A percentile compares a stretch with the other conserved stretches of the same genome.
phyloP scores from a whole-genome alignment of 2,797 vertebrate species.

The Cyprinodon diabolis region DNA sequence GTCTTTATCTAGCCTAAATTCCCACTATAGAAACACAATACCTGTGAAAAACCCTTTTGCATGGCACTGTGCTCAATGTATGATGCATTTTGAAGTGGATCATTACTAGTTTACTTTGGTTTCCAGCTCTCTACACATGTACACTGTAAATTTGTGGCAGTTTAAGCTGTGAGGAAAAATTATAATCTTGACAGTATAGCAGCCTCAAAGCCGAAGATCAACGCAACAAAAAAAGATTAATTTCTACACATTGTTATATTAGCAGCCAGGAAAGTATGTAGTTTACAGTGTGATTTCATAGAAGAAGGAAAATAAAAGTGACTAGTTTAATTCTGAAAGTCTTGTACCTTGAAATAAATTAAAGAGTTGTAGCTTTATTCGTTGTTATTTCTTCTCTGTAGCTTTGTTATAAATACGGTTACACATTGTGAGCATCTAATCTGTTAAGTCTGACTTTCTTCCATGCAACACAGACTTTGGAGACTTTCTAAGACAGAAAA shows the following conservation, averaged over 20 bases:
- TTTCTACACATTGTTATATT: conserved; percentile 63
- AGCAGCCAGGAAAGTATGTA: conserved; percentile 75
- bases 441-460: conserved; percentile 54
- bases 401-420: conserved; percentile 66
- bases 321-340: conserved; percentile 44
- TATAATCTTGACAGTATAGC: conserved; percentile 68
- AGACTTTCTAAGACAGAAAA: conserved; percentile 33
- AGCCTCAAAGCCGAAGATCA: conserved; percentile 74
- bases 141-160: conserved; percentile 78
- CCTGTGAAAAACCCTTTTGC: not conserved
- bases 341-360: conserved; percentile 78
- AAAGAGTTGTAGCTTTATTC: conserved; percentile 58
- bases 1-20: not conserved
- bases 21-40: not conserved
- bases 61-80: not conserved
- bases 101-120: conserved; percentile 78
- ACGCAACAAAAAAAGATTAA: conserved; percentile 66
- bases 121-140: conserved; percentile 75
- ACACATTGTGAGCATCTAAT: conserved; percentile 34
- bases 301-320: conserved; percentile 40
- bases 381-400: conserved; percentile 56
- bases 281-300: conserved; percentile 77
- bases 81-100: conserved; percentile 46
- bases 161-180: conserved; percentile 75
- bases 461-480: conserved; percentile 62